Evolutionary conservation across 2,888 invertebrate species (phyloP).

Genomic region (Leptopilina myrica): DNA sequence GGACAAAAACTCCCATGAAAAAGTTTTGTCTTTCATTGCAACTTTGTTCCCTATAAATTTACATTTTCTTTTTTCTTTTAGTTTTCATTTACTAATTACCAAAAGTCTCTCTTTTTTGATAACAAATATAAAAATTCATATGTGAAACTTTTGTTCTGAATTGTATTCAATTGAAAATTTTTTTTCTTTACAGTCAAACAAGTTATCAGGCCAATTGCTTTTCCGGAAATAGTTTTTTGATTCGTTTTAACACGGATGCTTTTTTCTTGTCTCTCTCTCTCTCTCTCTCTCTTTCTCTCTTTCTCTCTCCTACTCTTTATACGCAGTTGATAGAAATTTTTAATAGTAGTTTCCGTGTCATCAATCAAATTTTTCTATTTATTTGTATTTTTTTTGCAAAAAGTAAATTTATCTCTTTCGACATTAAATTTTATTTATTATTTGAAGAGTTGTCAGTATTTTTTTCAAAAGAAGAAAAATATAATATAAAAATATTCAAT

Average conservation of each 20-base stretch:
- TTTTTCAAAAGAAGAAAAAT: neutral
- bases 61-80: too few relatives aligned
- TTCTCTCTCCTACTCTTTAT: too few relatives aligned
- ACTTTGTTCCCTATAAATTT: too few relatives aligned
- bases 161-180: neutral
- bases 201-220: constrained; percentile 7
- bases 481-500: too few relatives aligned
- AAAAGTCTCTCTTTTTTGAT: too few relatives aligned
- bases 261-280: neutral
- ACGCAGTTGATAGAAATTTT: neutral
- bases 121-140: too few relatives aligned
- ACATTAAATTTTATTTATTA: too few relatives aligned
- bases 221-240: constrained; percentile 26
- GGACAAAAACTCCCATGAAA: too few relatives aligned
- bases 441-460: too few relatives aligned
- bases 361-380: neutral
- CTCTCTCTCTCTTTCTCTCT: neutral
- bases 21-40: too few relatives aligned
- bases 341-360: neutral
- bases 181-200: neutral
- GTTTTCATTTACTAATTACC: too few relatives aligned
- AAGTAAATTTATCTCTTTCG: too few relatives aligned
- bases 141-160: neutral
- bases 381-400: neutral
- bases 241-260: constrained; percentile 2